These are phyloP conservation scores for Andrena praecox DNA, from an alignment of 2,888 invertebrate species.

Conservation along the genomic window DNA sequence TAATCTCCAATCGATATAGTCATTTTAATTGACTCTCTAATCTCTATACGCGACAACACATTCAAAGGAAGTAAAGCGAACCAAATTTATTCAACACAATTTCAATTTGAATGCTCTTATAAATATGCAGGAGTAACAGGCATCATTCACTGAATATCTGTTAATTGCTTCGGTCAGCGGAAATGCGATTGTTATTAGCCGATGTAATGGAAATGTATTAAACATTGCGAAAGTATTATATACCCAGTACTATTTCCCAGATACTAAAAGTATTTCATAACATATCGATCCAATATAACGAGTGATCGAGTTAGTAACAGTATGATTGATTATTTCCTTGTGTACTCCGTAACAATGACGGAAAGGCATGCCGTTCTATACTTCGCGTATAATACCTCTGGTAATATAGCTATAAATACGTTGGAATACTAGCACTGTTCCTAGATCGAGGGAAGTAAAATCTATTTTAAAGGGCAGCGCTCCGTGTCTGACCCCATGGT, in stretches of 20 bases:
- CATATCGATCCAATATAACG: neutral
- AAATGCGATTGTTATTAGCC: neutral
- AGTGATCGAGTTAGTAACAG: neutral
- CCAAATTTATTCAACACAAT: conserved; percentile 12
- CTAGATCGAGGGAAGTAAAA: conserved; percentile 62
- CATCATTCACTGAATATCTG: neutral
- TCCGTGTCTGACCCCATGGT: conserved; percentile 54
- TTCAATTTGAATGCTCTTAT: neutral
- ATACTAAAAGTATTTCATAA: neutral
- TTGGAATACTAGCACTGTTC: conserved; percentile 53
- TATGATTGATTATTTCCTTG: no score
- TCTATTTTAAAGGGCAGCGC: conserved; percentile 71
- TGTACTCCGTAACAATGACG: neutral
- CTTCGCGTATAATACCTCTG: conserved; percentile 24
- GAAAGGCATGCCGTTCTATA: conserved; percentile 11
- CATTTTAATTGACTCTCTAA: neutral
- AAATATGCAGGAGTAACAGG: conserved; percentile 13
- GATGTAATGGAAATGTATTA: neutral
- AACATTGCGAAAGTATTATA: neutral
- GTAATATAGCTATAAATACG: conserved; percentile 66
- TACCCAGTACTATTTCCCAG: neutral
- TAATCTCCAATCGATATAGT: neutral
- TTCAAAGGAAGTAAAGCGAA: neutral
- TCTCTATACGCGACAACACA: neutral
- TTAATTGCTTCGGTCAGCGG: neutral